These are phyloP conservation scores for Pagetopsis macropterus DNA, from an alignment of 2,797 vertebrate species.

Conservation along the genomic window DNA sequence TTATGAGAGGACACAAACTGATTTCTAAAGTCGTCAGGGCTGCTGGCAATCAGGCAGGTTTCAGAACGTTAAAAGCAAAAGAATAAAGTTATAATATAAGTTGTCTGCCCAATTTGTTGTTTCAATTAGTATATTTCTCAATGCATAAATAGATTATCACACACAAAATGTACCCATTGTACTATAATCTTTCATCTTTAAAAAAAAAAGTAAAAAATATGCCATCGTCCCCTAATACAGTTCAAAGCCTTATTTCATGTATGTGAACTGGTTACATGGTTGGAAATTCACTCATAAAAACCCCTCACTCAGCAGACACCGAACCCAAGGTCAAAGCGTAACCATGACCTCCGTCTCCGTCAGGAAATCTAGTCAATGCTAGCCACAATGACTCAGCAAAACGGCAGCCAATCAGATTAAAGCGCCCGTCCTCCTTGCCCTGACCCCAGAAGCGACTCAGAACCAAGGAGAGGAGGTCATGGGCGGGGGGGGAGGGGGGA, in stretches of 20 bases:
- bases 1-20: no score
- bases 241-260: background rate
- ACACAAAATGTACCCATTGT: no score
- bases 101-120: background rate
- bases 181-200: no score
- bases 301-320: slow-evolving; percentile 36
- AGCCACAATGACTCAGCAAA: slow-evolving; percentile 63
- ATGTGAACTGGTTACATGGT: background rate
- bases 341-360: slow-evolving; percentile 45
- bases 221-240: background rate
- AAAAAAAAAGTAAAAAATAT: background rate
- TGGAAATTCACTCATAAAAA: slow-evolving; percentile 22
- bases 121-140: background rate
- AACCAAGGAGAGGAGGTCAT: slow-evolving; percentile 20
- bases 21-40: no score
- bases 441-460: slow-evolving; percentile 21
- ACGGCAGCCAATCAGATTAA: slow-evolving; percentile 62
- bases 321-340: slow-evolving; percentile 34
- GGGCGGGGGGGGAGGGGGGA: slow-evolving; percentile 5
- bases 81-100: background rate
- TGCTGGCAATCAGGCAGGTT: no score
- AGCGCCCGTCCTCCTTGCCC: slow-evolving; percentile 27
- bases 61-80: background rate
- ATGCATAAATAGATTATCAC: background rate
- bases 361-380: slow-evolving; percentile 7